A percentile compares a stretch with the other conserved stretches of the same genome.
Conservation (phyloP, 2,888 invertebrate species). For the Plutella xylostella region DNA sequence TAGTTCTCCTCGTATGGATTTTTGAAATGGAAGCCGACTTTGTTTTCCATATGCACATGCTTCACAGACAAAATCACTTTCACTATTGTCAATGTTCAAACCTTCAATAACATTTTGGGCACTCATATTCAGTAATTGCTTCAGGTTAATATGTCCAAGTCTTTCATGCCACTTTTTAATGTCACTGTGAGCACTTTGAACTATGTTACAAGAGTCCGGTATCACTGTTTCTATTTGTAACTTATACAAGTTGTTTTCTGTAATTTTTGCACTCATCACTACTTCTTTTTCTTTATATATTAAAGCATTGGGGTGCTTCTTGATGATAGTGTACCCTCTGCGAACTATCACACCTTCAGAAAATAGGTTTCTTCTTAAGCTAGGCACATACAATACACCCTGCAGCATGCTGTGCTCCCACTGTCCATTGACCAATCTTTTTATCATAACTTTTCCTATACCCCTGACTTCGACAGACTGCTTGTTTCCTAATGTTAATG, state of each 20-base stretch:
- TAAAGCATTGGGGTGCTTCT: neutral
- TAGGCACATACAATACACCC: conserved; percentile 5
- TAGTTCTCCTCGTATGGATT: neutral
- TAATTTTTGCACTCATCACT: conserved; percentile 13
- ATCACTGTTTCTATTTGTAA: conserved; percentile 15
- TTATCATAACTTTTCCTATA: conserved; percentile 4
- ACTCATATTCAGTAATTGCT: conserved; percentile 17
- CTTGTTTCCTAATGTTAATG: conserved; percentile 1
- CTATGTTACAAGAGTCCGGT: conserved; percentile 14
- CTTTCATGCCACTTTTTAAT: conserved; percentile 21
- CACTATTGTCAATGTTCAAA: conserved; percentile 11
- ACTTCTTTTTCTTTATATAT: conserved; percentile 4
- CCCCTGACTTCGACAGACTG: conserved; percentile 3
- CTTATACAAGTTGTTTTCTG: conserved; percentile 16
- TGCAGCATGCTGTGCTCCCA: conserved; percentile 4
- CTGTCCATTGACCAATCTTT: neutral
- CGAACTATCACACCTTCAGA: conserved; percentile 1
- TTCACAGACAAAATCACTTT: conserved; percentile 8
- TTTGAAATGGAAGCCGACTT: neutral
- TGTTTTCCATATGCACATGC: neutral
- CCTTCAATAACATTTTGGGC: conserved; percentile 14
- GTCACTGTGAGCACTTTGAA: conserved; percentile 12
- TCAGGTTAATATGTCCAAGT: conserved; percentile 18
- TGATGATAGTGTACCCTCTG: conserved; percentile 6
- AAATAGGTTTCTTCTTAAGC: conserved; percentile 4